Evolutionary conservation across 2,888 invertebrate species (phyloP).

Genomic region (Megastigmus dorsalis): DNA sequence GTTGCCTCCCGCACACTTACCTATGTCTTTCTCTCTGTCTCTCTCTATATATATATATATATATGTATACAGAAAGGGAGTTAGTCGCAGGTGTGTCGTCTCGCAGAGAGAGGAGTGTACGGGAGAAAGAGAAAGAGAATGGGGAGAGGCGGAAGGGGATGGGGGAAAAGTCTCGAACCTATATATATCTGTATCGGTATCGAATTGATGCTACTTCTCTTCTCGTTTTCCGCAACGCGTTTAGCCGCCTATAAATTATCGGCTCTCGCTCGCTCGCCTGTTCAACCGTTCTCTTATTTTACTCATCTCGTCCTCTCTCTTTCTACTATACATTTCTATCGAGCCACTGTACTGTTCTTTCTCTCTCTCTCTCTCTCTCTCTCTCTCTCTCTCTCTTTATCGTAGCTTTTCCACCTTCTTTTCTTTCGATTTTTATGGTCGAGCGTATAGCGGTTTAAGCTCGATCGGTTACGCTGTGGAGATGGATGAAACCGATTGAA

Average conservation of each 20-base stretch:
- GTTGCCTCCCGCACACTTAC: neutral
- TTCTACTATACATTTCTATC: no score
- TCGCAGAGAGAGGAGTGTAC: neutral
- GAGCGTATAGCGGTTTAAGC: neutral
- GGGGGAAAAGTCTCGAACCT: constrained; percentile 5
- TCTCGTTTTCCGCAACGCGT: constrained; percentile 43
- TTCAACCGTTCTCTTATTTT: constrained; percentile 13
- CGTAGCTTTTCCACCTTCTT: neutral
- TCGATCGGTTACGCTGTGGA: neutral
- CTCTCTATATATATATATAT: neutral
- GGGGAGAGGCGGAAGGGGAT: no score
- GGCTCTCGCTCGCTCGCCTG: neutral
- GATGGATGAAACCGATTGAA: constrained; percentile 35
- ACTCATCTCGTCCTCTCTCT: neutral
- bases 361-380: neutral
- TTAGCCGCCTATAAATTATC: constrained; percentile 51
- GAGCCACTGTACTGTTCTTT: no score
- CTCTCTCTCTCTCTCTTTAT: neutral
- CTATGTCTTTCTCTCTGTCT: no score
- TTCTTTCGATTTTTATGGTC: constrained; percentile 3
- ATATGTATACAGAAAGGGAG: neutral
- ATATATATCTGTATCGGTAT: constrained; percentile 30
- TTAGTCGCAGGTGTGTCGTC: constrained; percentile 25
- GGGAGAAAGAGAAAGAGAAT: constrained; percentile 13
- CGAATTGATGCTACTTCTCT: constrained; percentile 35